Evolutionary conservation across 2,888 invertebrate species (phyloP).

Genomic region (Scaptomyza flava): DNA sequence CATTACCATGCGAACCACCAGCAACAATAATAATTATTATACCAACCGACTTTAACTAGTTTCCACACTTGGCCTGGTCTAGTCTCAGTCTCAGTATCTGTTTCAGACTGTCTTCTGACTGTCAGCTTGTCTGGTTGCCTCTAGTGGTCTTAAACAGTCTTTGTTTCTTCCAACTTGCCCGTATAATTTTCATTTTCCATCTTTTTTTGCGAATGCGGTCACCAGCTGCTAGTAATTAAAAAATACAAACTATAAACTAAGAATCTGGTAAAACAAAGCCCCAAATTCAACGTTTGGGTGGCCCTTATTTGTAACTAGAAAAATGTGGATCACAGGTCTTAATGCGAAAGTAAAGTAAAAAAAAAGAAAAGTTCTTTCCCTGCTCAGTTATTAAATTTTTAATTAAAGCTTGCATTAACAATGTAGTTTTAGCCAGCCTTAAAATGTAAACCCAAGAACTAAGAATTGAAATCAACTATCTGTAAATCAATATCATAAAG

Average conservation of each 20-base stretch:
- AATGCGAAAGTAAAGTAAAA: slow-evolving; percentile 20
- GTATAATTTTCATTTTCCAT: slow-evolving; percentile 74
- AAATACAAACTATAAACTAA: slow-evolving; percentile 26
- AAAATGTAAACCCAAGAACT: neutral
- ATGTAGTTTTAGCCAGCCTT: neutral
- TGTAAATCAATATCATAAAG: no score
- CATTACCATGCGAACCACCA: slow-evolving; percentile 73
- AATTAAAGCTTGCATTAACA: neutral
- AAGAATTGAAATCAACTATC: no score
- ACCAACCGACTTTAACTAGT: slow-evolving; percentile 73
- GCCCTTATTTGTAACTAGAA: slow-evolving; percentile 9
- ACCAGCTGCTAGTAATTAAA: slow-evolving; percentile 57
- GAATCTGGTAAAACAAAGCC: slow-evolving; percentile 36
- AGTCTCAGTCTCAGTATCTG: slow-evolving; percentile 49
- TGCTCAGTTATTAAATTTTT: neutral
- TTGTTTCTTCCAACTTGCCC: slow-evolving; percentile 60
- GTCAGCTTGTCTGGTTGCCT: slow-evolving; percentile 21
- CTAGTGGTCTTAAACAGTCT: slow-evolving; percentile 34
- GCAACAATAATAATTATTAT: slow-evolving; percentile 71
- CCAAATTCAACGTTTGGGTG: slow-evolving; percentile 16
- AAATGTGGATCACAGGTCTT: neutral
- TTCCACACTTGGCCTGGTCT: slow-evolving; percentile 80
- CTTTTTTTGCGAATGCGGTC: slow-evolving; percentile 78
- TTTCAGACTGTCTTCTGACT: neutral
- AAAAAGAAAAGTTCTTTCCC: slow-evolving; percentile 35